phyloP scores from a whole-genome alignment of 2,113 vertebrate genomes.

The Entomyzon cyanotis region DNA sequence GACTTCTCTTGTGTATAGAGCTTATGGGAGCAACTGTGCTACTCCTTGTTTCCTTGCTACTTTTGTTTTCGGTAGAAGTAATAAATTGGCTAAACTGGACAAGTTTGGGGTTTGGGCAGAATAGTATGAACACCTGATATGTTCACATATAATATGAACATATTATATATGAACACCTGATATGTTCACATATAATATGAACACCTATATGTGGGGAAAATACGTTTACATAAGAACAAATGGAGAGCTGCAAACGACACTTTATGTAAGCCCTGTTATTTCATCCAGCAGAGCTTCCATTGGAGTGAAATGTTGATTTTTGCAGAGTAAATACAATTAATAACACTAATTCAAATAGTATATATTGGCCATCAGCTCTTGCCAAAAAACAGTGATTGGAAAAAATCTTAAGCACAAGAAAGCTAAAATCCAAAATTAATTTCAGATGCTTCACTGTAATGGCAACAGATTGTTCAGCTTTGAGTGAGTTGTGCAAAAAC shows the following conservation, averaged over 20 bases:
- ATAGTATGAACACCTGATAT: not conserved
- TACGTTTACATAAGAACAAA: not conserved
- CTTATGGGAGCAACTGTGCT: not conserved
- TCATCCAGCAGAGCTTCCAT: not conserved
- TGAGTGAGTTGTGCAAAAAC: not conserved
- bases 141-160: too few species aligned
- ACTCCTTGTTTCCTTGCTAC: not conserved
- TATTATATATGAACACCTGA: not conserved
- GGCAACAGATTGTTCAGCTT: not conserved
- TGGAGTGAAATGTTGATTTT: not conserved
- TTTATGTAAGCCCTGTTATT: not conserved
- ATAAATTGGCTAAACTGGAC: not conserved
- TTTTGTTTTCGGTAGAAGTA: not conserved
- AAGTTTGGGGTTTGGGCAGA: not conserved
- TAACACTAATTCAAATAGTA: not conserved
- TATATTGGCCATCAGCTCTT: not conserved
- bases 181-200: not conserved
- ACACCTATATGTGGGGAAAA: not conserved
- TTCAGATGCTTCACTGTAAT: not conserved
- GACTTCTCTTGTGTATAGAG: not conserved
- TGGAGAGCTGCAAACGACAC: not conserved
- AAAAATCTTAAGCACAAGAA: not conserved
- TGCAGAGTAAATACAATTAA: conserved; percentile 7
- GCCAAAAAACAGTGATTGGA: not conserved
- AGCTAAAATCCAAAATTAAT: not conserved